phyloP scores from a whole-genome alignment of 2,888 invertebrate genomes.

The Neria commutata region DNA sequence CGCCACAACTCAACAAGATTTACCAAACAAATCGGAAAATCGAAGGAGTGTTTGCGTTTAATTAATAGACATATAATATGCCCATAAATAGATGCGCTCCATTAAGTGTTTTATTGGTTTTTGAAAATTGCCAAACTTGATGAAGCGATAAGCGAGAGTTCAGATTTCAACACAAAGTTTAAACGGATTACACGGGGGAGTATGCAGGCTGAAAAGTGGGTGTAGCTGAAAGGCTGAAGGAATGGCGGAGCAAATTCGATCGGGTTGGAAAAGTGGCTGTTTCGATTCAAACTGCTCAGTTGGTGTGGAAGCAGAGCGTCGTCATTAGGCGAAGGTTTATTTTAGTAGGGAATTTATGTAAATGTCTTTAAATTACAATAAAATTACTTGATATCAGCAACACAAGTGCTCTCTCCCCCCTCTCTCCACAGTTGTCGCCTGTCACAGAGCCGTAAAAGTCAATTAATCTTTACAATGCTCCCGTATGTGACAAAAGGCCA shows the following conservation, averaged over 20 bases:
- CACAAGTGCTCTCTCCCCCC: background rate
- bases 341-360: too few species aligned
- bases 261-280: too few species aligned
- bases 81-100: background rate
- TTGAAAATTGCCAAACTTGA: background rate
- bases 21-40: too few species aligned
- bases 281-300: too few species aligned
- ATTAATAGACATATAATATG: background rate
- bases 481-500: background rate
- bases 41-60: background rate
- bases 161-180: background rate
- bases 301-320: too few species aligned
- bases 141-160: background rate
- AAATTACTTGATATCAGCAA: too few species aligned
- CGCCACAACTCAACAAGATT: background rate
- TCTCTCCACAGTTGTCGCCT: background rate
- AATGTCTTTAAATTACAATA: too few species aligned
- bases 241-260: too few species aligned
- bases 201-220: too few species aligned
- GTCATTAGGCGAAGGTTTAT: too few species aligned
- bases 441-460: background rate
- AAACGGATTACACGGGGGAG: too few species aligned
- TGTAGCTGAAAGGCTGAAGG: too few species aligned
- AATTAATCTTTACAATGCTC: background rate
- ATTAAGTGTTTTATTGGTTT: background rate